Base-by-base conservation (phyloP, 2,888 invertebrate genomes). In the Cerceris rybyensis region DNA sequence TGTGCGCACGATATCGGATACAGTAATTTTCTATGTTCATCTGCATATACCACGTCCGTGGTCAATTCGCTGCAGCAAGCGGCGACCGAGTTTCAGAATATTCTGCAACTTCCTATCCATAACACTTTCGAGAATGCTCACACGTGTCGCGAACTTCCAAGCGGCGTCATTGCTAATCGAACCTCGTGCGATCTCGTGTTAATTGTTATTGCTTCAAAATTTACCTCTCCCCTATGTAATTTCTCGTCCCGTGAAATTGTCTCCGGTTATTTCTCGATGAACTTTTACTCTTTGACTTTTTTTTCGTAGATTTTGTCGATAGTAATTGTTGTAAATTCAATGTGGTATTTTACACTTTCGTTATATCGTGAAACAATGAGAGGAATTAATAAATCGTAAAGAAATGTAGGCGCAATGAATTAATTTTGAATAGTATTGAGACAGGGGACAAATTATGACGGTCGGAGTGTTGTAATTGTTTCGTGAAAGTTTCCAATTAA, bases 21-120 rank as follows among this genome's bases (percentile, higher is more conserved):
- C 50, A 69, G 70, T 69, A 81, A 82, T 81, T 73, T 63, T 75
- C 66, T 54, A n/a, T 65, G 75, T 61, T 81, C 71, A 72, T 75
- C 65, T 68, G 64, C 63, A 57, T 59, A 58, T 28, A 59, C 72
- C 52, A 66, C 49, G 73, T 46, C 59, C 64, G 78, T 42, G 82
- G 82, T 78, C 81, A 82, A 78, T 82, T 69, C 70, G 65, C 59
- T 46, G 41, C 28, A 11, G 52, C 52, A 69, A 73, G 58, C 78
- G 65, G 46, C 41, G 50, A 59, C 70, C 63, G 75, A 81, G 78
- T 78, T 82, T 75, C 63, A 6, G 54, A 58, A 68, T 70, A 70
- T 72, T 70, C 64, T 52, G 57, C 70, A 78, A 81, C 72, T 75
- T 81, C 75, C 78, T 78, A 72, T 70, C 68, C 65, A 28, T 73